Base-by-base conservation (phyloP, 2,113 vertebrate species). In the Oryzias woworae region DNA sequence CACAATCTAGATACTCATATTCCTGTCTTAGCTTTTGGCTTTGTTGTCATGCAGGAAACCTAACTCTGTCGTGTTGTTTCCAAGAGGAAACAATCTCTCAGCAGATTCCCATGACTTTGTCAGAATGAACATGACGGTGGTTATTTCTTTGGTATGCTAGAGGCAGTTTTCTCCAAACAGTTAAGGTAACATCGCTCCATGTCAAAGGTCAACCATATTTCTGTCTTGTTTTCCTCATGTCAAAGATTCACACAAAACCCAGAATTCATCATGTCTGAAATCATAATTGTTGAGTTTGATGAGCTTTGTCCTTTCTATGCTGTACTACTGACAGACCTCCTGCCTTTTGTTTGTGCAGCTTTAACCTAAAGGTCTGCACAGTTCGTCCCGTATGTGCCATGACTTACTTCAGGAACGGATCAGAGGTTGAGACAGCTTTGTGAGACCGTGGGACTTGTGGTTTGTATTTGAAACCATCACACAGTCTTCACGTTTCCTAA, bases 301-400 rank as follows among this genome's bases (percentile, higher is more conserved):
- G 31, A 36, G 36, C 36, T 10, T 28, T 28, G 26, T 28, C 26
- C 26, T 28, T 28, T 36, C 36, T 0, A 36, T 10, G 36, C 36
- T 12, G 36, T 36, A 12, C 12, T 2, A 36, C 5, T 72, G 57
- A 64, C 51, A 13, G 26, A 43, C 59, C 64, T 73, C 58, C 28
- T 65, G 62, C 66, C 58, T 70, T 81, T 36, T 56, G n/a, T 69
- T 54, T 63, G 60, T 69, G 70, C 64, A 70, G 66, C 62, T 54
- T 62, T 0, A 12, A 26, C 60, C 71, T 16, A 49, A 54, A 18
- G 42, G 0, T 57, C 66, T 69, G 73, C 72, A 61, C 65, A 41
- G 51, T 13, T 69, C 51, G 71, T 81, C 79, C 50, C 54, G 46
- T 67, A 26, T 53, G 77, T 84, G 78, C 82, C 84, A 84, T 65